phyloP scores from a whole-genome alignment of 2,888 invertebrate species.

The Coelopa pilipes region DNA sequence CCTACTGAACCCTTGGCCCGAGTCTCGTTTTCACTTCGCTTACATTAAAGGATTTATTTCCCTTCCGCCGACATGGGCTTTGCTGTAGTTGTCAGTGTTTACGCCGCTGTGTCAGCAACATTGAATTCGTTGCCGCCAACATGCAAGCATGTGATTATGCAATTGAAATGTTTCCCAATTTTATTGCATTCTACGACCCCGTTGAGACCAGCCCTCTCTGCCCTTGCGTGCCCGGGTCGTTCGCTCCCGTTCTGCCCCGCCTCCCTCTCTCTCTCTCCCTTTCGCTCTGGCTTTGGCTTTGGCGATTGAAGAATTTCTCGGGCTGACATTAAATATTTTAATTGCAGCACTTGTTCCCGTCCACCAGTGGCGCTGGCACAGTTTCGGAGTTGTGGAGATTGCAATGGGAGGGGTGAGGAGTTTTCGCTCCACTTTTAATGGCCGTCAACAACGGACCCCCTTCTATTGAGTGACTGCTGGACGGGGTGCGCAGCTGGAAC shows the following conservation, averaged over 20 bases:
- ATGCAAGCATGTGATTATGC: background rate
- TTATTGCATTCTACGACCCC: too few species aligned
- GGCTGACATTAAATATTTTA: conserved; percentile 19
- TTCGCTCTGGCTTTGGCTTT: too few species aligned
- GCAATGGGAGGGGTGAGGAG: too few species aligned
- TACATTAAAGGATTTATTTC: background rate
- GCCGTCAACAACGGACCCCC: too few species aligned
- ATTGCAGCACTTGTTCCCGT: conserved; percentile 2
- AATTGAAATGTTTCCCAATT: too few species aligned
- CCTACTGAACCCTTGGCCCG: too few species aligned
- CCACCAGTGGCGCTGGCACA: too few species aligned
- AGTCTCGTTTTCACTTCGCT: background rate
- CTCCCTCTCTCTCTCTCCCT: background rate
- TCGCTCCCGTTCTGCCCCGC: background rate
- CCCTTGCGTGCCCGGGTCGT: background rate
- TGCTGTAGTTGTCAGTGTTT: background rate
- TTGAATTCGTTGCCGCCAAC: background rate
- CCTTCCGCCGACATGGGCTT: background rate
- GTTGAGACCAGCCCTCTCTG: too few species aligned
- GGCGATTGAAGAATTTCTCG: conserved; percentile 33
- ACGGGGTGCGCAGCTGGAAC: too few species aligned
- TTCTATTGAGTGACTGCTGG: too few species aligned
- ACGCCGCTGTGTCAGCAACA: background rate
- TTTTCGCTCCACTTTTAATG: too few species aligned
- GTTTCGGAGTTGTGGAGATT: too few species aligned